A percentile compares a stretch with the other conserved stretches of the same genome.
Evolutionary conservation across 1,140 invertebrate species (phyloP).

Genomic region (Druon quercuslanigerum): DNA sequence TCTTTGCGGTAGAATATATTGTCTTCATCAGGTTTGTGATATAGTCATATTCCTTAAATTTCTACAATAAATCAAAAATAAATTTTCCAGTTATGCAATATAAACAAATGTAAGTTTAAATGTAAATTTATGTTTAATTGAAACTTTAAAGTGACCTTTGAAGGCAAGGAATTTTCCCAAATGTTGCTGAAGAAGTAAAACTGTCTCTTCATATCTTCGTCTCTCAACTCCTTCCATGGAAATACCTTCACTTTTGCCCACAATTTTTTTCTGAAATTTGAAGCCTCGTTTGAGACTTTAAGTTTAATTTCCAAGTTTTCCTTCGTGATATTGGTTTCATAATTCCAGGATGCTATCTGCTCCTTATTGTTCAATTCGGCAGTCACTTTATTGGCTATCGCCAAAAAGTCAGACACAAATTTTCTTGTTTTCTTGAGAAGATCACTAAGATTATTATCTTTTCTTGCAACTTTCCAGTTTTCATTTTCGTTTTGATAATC

Average conservation of each 20-base stretch:
- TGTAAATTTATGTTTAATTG: too few species aligned
- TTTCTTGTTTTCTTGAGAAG: not conserved
- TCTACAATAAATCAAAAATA: slow-evolving; percentile 49
- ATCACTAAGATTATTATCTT: not conserved
- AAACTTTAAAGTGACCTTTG: too few species aligned
- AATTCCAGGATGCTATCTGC: not conserved
- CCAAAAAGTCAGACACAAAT: not conserved
- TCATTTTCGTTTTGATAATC: not conserved
- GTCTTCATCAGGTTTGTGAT: slow-evolving; percentile 84
- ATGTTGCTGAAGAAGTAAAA: not conserved
- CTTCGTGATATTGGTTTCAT: not conserved
- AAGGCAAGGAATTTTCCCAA: too few species aligned
- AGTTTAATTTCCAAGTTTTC: not conserved
- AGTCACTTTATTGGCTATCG: not conserved
- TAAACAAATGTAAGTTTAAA: too few species aligned
- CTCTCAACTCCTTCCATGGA: not conserved
- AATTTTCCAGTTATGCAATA: too few species aligned
- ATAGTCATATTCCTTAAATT: slow-evolving; percentile 79
- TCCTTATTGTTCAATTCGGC: not conserved
- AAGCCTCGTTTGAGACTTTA: not conserved
- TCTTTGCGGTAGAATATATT: slow-evolving; percentile 87
- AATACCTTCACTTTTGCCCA: not conserved
- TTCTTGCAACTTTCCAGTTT: not conserved
- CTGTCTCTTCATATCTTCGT: not conserved
- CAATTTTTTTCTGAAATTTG: not conserved